phyloP scores from a whole-genome alignment of 2,797 vertebrate genomes.

The Peromyscus melanophrys region DNA sequence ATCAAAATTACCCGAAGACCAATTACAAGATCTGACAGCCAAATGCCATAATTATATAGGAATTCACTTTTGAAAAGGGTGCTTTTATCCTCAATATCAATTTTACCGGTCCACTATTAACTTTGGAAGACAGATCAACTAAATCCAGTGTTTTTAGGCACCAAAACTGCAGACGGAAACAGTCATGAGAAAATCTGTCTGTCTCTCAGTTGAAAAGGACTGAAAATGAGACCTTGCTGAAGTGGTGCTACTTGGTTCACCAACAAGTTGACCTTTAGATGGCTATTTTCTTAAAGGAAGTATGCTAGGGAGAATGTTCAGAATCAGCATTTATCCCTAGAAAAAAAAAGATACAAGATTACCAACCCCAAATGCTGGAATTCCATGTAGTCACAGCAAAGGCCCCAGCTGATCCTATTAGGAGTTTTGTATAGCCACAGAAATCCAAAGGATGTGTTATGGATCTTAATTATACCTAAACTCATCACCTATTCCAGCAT shows the following conservation, averaged over 20 bases:
- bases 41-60: slow-evolving; percentile 46
- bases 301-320: neutral
- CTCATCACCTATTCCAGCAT: neutral
- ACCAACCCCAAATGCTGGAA: neutral
- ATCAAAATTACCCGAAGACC: slow-evolving; percentile 38
- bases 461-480: neutral
- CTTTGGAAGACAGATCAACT: slow-evolving; percentile 7
- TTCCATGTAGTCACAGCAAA: neutral
- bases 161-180: neutral
- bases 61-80: slow-evolving; percentile 49
- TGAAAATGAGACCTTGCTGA: neutral
- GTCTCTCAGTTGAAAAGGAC: neutral
- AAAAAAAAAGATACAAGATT: neutral
- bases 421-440: neutral
- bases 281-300: neutral
- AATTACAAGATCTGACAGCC: slow-evolving; percentile 36
- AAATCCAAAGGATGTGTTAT: neutral
- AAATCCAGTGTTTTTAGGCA: neutral
- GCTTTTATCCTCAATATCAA: slow-evolving; percentile 28
- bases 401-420: neutral
- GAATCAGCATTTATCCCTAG: neutral
- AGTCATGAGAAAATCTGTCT: neutral
- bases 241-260: neutral
- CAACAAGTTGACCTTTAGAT: neutral
- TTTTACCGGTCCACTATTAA: neutral